Evolutionary conservation across 2,113 vertebrate species (phyloP), one percentile per base, ranked within the genome.

Genomic region (Phylloscopus trochilus): DNA sequence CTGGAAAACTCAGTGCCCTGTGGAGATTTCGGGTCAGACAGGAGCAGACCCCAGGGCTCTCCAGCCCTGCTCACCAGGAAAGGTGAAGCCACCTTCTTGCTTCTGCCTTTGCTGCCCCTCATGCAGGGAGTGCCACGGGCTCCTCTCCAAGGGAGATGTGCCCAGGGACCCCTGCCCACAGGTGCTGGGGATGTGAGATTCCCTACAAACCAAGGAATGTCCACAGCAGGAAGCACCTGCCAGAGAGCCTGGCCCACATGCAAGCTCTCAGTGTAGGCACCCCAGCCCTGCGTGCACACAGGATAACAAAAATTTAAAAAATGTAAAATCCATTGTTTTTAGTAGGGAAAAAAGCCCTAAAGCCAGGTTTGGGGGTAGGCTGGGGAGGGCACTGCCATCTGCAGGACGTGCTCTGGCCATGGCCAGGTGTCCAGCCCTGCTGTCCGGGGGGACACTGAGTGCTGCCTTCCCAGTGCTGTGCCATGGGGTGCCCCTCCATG

Each of bases 41-140:
- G 41, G 35, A 67, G 22, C 35, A 67, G 44, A 68, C 2, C 20
- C 47, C 22, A 18, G 56, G 69, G 52, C 15, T 58, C 43, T 87
- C 64, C 78, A 78, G 31, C n/a, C 20, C 31, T 0, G 0, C 62
- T 91, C 66, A 22, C n/a, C 19, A 27, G 37, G 10, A 15, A 80
- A 69, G 41, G 2, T 22, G 39, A 66, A 90, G 18, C 17, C 60
- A 49, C 46, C 26, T 30, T 31, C 63, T 78, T n/a, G 22, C n/a
- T 56, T 27, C 68, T 83, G 51, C 31, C 66, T 55, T 18, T 52
- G 44, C 63, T 47, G 44, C 47, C 56, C 28, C 10, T 44, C 68
- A 26, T 0, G 0, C n/a, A 59, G 31, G 6, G 19, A 12, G 5
- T 43, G 21, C 9, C 22, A 47, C 0, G 1, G 47, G 62, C 58